phyloP scores from a whole-genome alignment of 2,888 invertebrate genomes.

The Platycheirus rosarum region DNA sequence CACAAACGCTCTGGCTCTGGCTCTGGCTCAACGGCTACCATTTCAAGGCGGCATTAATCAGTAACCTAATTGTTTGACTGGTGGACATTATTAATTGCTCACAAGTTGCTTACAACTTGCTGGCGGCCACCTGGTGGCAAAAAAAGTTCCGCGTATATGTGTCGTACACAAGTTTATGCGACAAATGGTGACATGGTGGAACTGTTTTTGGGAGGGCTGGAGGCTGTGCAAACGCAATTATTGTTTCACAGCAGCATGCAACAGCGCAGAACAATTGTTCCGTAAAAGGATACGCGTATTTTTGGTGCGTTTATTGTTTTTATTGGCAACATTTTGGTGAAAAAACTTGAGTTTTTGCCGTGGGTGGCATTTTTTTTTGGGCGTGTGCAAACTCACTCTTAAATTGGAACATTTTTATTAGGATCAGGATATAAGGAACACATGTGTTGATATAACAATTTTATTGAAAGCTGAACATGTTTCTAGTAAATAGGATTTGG shows the following conservation, averaged over 20 bases:
- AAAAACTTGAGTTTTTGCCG: slow-evolving; percentile 11
- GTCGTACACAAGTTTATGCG: slow-evolving; percentile 67
- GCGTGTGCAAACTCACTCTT: no score
- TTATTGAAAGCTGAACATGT: no score
- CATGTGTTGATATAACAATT: no score
- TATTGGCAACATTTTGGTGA: background rate
- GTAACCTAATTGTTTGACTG: slow-evolving; percentile 74
- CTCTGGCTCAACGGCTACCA: slow-evolving; percentile 34
- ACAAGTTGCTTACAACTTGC: slow-evolving; percentile 71
- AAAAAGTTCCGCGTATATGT: slow-evolving; percentile 61
- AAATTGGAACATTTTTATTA: no score
- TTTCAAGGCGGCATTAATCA: slow-evolving; percentile 72
- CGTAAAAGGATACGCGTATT: slow-evolving; percentile 56
- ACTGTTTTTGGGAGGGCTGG: slow-evolving; percentile 6
- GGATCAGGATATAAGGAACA: no score
- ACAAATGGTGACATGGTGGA: slow-evolving; percentile 69
- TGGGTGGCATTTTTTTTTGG: no score
- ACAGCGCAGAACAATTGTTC: slow-evolving; percentile 54
- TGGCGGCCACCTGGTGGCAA: slow-evolving; percentile 67
- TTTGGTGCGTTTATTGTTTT: slow-evolving; percentile 48
- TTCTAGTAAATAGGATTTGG: no score
- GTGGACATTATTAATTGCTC: slow-evolving; percentile 73
- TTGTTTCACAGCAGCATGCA: slow-evolving; percentile 11
- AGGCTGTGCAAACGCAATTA: slow-evolving; percentile 32
- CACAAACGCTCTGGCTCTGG: slow-evolving; percentile 4